Base-by-base conservation (phyloP, 1,140 invertebrate species). In the Caerostris extrusa region DNA sequence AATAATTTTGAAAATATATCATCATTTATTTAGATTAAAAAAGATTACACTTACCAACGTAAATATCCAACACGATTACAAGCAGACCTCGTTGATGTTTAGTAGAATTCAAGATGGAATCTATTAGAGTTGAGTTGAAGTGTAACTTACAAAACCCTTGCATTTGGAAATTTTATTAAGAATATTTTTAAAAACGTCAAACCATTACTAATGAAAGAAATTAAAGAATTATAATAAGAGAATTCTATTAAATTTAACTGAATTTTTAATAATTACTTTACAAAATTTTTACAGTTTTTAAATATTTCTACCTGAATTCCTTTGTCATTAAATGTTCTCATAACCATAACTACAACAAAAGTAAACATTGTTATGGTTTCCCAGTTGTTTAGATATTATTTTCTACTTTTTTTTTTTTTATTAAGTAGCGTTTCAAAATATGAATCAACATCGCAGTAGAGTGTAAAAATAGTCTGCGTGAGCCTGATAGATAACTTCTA, bases 321-420 rank as follows among this genome's bases (percentile, higher is more conserved):
- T 77, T 12, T 50, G 17, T 5, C 7, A 34, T 58, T 17, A n/a
- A 19, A 10, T 57, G 56, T 90, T n/a, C n/a, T 57, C 17, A 34
- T 61, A 50, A 55, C 90, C 71, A 71, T 91, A 53, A 81, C 71
- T 34, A 8, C 50, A 50, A 5, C 17, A 55, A 91, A 91, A 58
- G 90, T 91, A 91, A 91, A 91, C 90, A 91, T 91, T 57, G 71
- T 91, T 82, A 81, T 81, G 71, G 56, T 91, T 91, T 91, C 69
- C 50, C 14, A 81, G 34, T 77, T 77, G 71, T 77, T 77, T 77
- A 14, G 71, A 77, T 71, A 56, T 91, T 91, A 69, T 82, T 82
- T 88, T 12, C 60, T 50, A 14, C 50, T 50, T 53, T 61, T 87
- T 83, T 8, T 58, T 89, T 87, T 64, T 7, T 58, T 61, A 87